These are phyloP conservation scores for Crotalus viridis DNA, from an alignment of 2,113 vertebrate genomes.

Conservation along the genomic window DNA sequence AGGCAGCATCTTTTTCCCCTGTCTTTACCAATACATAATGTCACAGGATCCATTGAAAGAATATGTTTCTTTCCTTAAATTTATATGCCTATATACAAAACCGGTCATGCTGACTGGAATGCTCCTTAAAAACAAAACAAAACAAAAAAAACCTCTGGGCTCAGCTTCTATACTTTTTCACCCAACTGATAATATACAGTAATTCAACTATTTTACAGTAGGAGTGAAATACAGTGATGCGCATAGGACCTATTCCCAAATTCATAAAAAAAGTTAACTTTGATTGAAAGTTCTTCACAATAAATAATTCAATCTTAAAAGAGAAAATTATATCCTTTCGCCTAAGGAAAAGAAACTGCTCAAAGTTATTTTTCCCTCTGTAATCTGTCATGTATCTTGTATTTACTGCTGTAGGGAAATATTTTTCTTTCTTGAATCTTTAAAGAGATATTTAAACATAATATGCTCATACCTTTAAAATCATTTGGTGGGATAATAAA, in stretches of 20 bases:
- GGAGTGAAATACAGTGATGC: slow-evolving; percentile 62
- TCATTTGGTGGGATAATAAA: slow-evolving; percentile 67
- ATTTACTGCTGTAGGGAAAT: slow-evolving; percentile 60
- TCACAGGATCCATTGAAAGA: background rate
- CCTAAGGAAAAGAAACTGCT: slow-evolving; percentile 60
- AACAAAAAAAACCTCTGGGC: background rate
- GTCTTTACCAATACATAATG: background rate
- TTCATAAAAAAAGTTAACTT: slow-evolving; percentile 48
- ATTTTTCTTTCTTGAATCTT: slow-evolving; percentile 54
- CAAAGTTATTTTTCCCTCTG: slow-evolving; percentile 51
- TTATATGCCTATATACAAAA: background rate
- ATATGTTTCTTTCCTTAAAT: background rate
- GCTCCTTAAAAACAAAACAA: background rate
- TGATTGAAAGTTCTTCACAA: slow-evolving; percentile 64
- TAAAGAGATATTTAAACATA: slow-evolving; percentile 69
- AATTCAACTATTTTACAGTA: slow-evolving; percentile 60
- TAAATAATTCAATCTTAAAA: slow-evolving; percentile 58
- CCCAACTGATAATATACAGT: slow-evolving; percentile 59
- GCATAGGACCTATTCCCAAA: slow-evolving; percentile 57
- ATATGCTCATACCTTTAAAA: slow-evolving; percentile 70
- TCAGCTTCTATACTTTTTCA: background rate
- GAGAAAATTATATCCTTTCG: slow-evolving; percentile 63
- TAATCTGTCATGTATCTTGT: slow-evolving; percentile 61
- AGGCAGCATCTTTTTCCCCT: background rate
- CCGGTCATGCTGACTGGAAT: background rate